These are phyloP conservation scores for Drosophila leontia DNA, from an alignment of 1,140 invertebrate species.

Conservation along the genomic window DNA sequence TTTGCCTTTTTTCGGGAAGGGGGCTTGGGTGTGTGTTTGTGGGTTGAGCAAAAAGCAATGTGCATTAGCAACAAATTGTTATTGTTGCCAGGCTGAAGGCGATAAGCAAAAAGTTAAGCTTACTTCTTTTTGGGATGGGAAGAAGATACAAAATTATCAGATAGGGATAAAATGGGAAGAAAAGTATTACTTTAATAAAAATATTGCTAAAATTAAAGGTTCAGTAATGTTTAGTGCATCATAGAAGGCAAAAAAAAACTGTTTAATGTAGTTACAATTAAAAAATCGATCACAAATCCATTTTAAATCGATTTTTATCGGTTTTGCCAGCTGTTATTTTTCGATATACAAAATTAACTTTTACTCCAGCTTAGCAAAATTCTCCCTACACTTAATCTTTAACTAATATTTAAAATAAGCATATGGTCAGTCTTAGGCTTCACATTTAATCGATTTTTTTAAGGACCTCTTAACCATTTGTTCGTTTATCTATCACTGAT, in stretches of 20 bases:
- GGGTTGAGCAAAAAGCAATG: conserved; percentile 58
- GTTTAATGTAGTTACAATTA: background rate
- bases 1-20: background rate
- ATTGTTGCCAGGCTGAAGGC: conserved; percentile 58
- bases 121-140: conserved; percentile 20
- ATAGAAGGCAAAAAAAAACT: background rate
- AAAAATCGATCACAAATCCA: background rate
- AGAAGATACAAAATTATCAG: conserved; percentile 7
- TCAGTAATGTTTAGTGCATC: background rate
- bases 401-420: background rate
- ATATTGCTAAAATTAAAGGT: background rate
- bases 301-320: background rate
- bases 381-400: background rate
- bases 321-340: background rate
- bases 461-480: conserved; percentile 1
- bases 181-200: background rate
- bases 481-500: conserved; percentile 36
- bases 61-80: conserved; percentile 82
- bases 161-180: background rate
- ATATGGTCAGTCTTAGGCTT: background rate
- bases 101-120: conserved; percentile 48
- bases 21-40: conserved; percentile 14
- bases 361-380: no score
- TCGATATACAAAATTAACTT: no score
- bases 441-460: conserved; percentile 1